Conservation (phyloP, 2,113 vertebrate genomes). For the Poecile atricapillus region DNA sequence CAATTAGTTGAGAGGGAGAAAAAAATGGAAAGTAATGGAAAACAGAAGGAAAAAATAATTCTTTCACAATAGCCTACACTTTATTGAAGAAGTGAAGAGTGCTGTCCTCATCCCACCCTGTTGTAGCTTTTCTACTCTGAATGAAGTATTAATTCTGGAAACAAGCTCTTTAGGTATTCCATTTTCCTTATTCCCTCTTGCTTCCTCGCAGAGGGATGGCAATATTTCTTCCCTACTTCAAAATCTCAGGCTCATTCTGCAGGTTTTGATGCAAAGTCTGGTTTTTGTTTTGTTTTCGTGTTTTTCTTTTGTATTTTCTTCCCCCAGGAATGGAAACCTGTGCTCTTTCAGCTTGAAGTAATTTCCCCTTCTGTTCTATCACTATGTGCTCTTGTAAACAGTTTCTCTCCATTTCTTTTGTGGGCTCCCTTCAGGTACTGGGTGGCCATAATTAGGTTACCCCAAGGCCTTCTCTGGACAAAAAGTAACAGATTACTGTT, state of each 20-base stretch:
- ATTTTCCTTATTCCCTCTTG: neutral
- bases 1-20: neutral
- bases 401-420: neutral
- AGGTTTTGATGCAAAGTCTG: neutral
- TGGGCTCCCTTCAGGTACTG: too few relatives aligned
- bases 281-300: neutral
- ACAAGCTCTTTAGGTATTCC: neutral
- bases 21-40: neutral
- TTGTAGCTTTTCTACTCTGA: neutral
- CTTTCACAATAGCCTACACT: neutral
- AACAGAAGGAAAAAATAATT: neutral
- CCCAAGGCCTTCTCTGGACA: neutral
- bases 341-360: neutral
- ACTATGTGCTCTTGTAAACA: too few relatives aligned
- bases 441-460: neutral
- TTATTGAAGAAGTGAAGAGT: neutral
- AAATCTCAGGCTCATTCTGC: neutral
- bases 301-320: neutral
- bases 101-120: neutral
- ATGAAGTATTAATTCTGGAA: neutral
- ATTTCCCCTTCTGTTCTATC: neutral
- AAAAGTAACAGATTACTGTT: neutral
- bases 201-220: rapidly evolving
- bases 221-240: neutral
- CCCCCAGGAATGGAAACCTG: neutral